A percentile compares a stretch with the other conserved stretches of the same genome.
Evolutionary conservation across 2,888 invertebrate species (phyloP).

Genomic region (Diachrysia chrysitis): DNA sequence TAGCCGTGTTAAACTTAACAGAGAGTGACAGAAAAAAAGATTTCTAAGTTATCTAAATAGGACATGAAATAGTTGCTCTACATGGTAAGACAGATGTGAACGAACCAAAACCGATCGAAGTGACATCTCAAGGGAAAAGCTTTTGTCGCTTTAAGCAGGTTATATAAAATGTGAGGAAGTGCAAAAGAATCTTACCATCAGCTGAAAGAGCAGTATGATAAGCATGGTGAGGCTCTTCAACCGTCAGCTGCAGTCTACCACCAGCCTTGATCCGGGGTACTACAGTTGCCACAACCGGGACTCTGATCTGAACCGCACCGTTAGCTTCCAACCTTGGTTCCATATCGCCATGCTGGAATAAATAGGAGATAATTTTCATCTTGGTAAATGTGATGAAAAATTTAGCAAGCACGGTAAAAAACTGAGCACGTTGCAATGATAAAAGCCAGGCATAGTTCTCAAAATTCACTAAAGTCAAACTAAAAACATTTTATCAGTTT

Average conservation of each 20-base stretch:
- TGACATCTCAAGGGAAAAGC: no score
- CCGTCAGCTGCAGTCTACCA: slow-evolving; percentile 85
- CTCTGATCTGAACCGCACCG: slow-evolving; percentile 87
- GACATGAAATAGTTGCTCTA: no score
- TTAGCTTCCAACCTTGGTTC: slow-evolving; percentile 60
- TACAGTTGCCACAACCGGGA: slow-evolving; percentile 90
- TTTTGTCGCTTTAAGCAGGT: no score
- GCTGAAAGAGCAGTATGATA: slow-evolving; percentile 80
- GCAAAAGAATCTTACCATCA: slow-evolving; percentile 64
- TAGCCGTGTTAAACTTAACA: no score
- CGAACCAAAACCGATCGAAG: no score
- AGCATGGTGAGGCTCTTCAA: slow-evolving; percentile 87
- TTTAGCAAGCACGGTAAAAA: neutral
- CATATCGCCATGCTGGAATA: slow-evolving; percentile 26
- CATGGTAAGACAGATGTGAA: no score
- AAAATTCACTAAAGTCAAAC: neutral
- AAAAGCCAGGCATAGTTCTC: neutral
- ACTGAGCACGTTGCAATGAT: neutral
- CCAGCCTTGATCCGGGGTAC: slow-evolving; percentile 86
- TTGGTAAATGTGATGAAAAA: neutral
- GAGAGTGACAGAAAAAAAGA: no score
- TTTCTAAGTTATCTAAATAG: no score
- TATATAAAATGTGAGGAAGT: neutral
- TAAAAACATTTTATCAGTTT: neutral
- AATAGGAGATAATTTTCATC: neutral